Percentiles rank a stretch among this genome's conserved stretches.
Evolutionary conservation across 2,888 invertebrate genomes (phyloP).

Genomic region (Papilio elwesi): DNA sequence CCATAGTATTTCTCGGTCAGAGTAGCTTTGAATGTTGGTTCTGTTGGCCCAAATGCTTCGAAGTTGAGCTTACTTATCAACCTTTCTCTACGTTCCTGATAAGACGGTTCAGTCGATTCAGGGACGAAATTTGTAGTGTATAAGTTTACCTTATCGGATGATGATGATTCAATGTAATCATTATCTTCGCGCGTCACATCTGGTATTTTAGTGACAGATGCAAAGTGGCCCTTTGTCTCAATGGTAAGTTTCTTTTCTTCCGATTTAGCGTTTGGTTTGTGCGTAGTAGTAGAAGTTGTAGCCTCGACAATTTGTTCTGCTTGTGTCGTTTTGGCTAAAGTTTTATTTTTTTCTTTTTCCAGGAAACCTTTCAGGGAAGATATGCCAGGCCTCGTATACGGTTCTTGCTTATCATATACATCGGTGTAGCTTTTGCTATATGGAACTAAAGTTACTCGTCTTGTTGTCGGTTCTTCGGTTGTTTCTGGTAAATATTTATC

Average conservation of each 20-base stretch:
- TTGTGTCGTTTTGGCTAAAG: slow-evolving; percentile 60
- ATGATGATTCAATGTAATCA: slow-evolving; percentile 58
- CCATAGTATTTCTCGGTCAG: slow-evolving; percentile 77
- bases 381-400: slow-evolving; percentile 78
- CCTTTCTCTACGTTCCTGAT: slow-evolving; percentile 87
- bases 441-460: slow-evolving; percentile 73
- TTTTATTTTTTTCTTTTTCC: slow-evolving; percentile 73
- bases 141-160: slow-evolving; percentile 61
- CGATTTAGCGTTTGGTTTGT: slow-evolving; percentile 22
- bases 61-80: slow-evolving; percentile 88
- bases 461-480: slow-evolving; percentile 61
- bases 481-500: slow-evolving; percentile 58
- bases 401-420: slow-evolving; percentile 64
- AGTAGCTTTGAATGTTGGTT: slow-evolving; percentile 68
- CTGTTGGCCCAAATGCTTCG: slow-evolving; percentile 72
- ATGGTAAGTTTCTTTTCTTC: slow-evolving; percentile 54
- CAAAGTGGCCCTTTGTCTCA: slow-evolving; percentile 64
- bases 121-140: slow-evolving; percentile 56
- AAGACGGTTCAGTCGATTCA: slow-evolving; percentile 67
- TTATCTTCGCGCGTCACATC: slow-evolving; percentile 60
- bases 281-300: neutral
- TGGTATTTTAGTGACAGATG: slow-evolving; percentile 76
- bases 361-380: slow-evolving; percentile 71
- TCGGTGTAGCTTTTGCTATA: slow-evolving; percentile 70
- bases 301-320: slow-evolving; percentile 51